Evolutionary conservation across 2,113 vertebrate genomes (phyloP), one percentile per base, ranked within the genome.

Genomic region (Acanthisitta chloris): DNA sequence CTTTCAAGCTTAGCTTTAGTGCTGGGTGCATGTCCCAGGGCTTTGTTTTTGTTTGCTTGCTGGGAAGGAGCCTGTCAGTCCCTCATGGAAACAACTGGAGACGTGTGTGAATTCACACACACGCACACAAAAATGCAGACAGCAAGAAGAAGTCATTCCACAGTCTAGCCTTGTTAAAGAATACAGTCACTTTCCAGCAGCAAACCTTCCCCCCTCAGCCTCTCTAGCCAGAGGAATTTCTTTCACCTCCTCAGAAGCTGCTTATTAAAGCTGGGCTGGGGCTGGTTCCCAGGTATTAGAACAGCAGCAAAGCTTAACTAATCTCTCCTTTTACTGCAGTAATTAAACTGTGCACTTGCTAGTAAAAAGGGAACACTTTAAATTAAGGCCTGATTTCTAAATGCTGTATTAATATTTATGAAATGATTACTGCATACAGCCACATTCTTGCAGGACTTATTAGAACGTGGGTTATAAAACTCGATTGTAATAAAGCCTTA

Each of bases 321-420:
- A 97, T 97, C 97, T 96, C 88, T 95, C 76, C 84, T 97, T 98
- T 98, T 98, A 98, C 71, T 96, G 84, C 86, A 0, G 59, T 95
- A 96, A 97, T 98, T 98, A 98, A 98, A 97, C 85, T 45, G 15
- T 88, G 81, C 95, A 97, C 96, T 97, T 96, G 97, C 96, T 97
- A 98, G 97, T 98, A 97, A 98, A 98, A 97, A 98, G 81, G 72
- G 81, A 97, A 96, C 90, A 90, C 97, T 98, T 96, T 96, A 97
- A 97, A 97, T 97, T 94, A 93, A 95, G 93, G 89, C 89, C 93
- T 83, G 57, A 6, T 96, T 96, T 97, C 96, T 98, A 96, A 94
- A 95, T 97, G 96, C 86, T 97, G 89, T 86, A 94, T 97, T 97
- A 95, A 97, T 98, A 97, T 97, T 97, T 97, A 96, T 96, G 97